Conservation (phyloP, 64 coral and sea anemone genomes). For the Dendrophyllia cribrosa region DNA sequence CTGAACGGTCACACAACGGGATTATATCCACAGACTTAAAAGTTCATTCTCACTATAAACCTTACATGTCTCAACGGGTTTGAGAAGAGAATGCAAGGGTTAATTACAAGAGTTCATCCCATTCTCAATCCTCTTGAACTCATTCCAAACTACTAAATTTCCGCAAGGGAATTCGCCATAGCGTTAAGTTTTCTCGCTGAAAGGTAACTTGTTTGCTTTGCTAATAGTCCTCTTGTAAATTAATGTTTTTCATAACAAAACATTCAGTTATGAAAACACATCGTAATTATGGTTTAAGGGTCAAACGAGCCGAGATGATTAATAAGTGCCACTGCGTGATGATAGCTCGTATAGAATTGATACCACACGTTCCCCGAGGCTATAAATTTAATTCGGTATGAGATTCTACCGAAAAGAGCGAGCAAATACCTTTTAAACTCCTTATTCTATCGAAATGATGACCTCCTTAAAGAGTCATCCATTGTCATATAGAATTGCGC, state of each 20-base stretch:
- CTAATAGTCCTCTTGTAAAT: slow-evolving; percentile 60
- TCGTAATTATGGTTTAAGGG: slow-evolving; percentile 47
- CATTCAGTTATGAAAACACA: slow-evolving; percentile 46
- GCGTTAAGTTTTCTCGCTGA: slow-evolving; percentile 7
- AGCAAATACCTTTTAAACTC: slow-evolving; percentile 11
- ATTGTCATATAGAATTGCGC: background rate
- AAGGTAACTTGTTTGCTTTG: slow-evolving; percentile 52
- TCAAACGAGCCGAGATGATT: slow-evolving; percentile 34
- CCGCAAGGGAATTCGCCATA: background rate
- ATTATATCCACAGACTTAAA: background rate
- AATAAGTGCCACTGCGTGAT: slow-evolving; percentile 29
- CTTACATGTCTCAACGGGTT: background rate
- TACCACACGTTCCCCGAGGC: slow-evolving; percentile 15
- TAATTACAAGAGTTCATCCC: background rate
- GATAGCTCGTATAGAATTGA: background rate
- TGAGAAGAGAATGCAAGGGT: background rate
- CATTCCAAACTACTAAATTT: slow-evolving; percentile 26
- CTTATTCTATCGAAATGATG: background rate
- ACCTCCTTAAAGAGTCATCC: slow-evolving; percentile 11
- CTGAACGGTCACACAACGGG: background rate
- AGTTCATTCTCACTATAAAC: background rate
- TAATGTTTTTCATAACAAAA: slow-evolving; percentile 50
- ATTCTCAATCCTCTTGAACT: slow-evolving; percentile 33
- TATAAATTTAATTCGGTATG: background rate
- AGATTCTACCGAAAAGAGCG: background rate